Evolutionary conservation across 92 coral and sea anemone species (phyloP), one percentile per base, ranked within the genome.

Genomic region (Epizoanthus rinbou): DNA sequence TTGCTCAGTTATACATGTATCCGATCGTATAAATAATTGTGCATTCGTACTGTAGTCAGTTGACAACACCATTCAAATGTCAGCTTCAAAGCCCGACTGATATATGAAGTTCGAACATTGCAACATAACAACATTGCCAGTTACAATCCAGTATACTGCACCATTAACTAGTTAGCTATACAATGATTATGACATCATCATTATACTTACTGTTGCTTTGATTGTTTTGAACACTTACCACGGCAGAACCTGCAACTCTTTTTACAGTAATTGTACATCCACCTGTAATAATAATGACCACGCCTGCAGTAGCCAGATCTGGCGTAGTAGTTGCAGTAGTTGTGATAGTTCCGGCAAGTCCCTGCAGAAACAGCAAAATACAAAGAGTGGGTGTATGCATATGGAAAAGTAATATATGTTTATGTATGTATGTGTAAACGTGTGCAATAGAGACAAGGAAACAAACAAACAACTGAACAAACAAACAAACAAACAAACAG

Each of bases 221-320:
- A 8, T 37, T 50, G 15, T 10, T 54, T 17, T 13, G 17, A 23
- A 33, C n/a, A 76, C 82, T 59, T 16, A 76, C 82, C 82, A 37
- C 82, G 82, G 64, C 90, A 87, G 57, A 37, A 37, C 35, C 87
- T 17, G 22, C 90, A 87, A 41, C 82, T 81, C 35, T 69, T 74
- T 65, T 56, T 81, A 76, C 90, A 87, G 59, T 63, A 8, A 3
- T 8, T 52, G 58, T 35, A 28, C 90, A 87, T 87, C 68, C 73
- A 87, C 22, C 50, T 21, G 7, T 18, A 7, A 19, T 18, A 7
- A 19, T 64, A 83, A 14, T 80, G 57, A 33, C 50, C 41, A 11
- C 47, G 2, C 52, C 69, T 58, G 74, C 87, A 80, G 47, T 81
- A 87, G 16, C 83, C 23, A 21, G 53, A 13, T 19, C 58, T 62